These are phyloP conservation scores for Isurus oxyrinchus DNA, from an alignment of 2,113 vertebrate species.

Conservation along the genomic window DNA sequence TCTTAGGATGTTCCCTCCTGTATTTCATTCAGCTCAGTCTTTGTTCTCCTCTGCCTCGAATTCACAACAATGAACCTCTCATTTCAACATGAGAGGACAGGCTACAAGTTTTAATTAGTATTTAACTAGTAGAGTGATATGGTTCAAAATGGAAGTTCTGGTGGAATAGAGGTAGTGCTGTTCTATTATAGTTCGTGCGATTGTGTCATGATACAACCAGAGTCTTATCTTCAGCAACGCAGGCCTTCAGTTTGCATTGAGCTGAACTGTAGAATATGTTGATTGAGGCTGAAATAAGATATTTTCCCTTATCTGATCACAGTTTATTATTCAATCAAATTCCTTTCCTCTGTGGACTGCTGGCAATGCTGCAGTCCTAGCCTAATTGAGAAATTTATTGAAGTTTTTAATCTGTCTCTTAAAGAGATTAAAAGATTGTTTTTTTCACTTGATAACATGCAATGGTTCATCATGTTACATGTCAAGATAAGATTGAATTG, in stretches of 20 bases:
- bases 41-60: neutral
- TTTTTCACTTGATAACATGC: neutral
- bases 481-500: neutral
- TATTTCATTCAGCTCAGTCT: neutral
- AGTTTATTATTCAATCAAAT: neutral
- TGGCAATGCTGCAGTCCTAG: neutral
- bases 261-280: neutral
- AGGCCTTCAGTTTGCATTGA: neutral
- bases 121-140: neutral
- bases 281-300: neutral
- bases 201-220: neutral
- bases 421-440: neutral
- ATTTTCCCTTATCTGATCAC: neutral
- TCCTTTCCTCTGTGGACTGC: neutral
- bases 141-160: neutral
- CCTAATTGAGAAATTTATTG: neutral
- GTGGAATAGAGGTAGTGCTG: neutral
- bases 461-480: neutral
- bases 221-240: neutral
- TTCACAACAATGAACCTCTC: neutral
- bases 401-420: neutral
- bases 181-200: neutral
- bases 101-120: neutral
- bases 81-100: neutral
- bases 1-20: neutral